phyloP scores from a whole-genome alignment of 2,797 vertebrate species.

The Telmatherina bonti region DNA sequence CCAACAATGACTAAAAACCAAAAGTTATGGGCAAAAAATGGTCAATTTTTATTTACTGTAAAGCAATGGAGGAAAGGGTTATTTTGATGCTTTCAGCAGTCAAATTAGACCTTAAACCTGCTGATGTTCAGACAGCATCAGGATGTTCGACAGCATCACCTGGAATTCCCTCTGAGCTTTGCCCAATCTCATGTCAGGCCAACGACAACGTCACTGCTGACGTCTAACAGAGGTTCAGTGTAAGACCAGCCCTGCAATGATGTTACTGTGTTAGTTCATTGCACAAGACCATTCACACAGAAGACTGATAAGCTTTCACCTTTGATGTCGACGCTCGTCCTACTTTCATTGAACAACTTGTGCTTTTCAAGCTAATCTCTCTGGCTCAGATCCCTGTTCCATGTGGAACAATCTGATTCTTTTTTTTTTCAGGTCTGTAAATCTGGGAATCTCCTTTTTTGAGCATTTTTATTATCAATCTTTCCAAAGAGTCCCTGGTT shows the following conservation, averaged over 20 bases:
- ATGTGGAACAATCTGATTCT: background rate
- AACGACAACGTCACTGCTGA: conserved; percentile 27
- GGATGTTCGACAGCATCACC: background rate
- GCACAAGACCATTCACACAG: conserved; percentile 18
- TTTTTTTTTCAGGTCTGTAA: background rate
- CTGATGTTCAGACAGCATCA: background rate
- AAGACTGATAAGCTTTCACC: conserved; percentile 55
- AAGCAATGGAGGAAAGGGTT: no score
- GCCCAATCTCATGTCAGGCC: conserved; percentile 6
- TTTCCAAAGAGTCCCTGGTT: background rate
- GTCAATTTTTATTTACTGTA: no score
- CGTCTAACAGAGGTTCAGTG: conserved; percentile 27
- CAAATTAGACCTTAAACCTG: background rate
- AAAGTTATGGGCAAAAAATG: no score
- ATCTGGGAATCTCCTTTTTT: background rate
- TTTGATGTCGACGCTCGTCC: conserved; percentile 10
- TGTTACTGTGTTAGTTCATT: conserved; percentile 33
- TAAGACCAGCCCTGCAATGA: conserved; percentile 13
- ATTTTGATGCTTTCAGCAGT: no score
- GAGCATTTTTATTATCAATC: background rate
- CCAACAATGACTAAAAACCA: no score
- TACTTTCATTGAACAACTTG: conserved; percentile 24
- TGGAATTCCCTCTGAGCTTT: conserved; percentile 10
- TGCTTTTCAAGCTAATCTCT: background rate
- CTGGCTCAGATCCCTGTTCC: conserved; percentile 2